phyloP scores from a whole-genome alignment of 1,140 invertebrate species.

The Dendroctonus valens region DNA sequence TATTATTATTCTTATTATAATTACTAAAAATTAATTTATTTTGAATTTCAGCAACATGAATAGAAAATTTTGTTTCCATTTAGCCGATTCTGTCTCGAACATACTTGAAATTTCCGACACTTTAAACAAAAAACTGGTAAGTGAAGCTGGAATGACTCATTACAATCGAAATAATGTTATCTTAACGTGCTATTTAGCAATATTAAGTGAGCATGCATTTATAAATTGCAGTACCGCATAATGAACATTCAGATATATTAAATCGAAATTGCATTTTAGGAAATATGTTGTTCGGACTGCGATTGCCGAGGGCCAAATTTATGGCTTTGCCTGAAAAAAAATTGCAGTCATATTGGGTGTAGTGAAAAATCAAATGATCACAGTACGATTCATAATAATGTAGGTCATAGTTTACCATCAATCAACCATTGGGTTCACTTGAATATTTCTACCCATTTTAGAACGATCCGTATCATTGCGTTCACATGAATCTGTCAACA shows the following conservation, averaged over 20 bases:
- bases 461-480: conserved; percentile 68
- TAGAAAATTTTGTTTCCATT: too few species aligned
- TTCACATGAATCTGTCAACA: conserved; percentile 81
- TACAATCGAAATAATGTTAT: too few species aligned
- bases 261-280: conserved; percentile 8
- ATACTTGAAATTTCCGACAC: conserved; percentile 14
- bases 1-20: too few species aligned
- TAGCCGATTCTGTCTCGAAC: conserved; percentile 17
- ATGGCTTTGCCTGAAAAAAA: conserved; percentile 78
- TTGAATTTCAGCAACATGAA: too few species aligned
- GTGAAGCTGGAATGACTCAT: neutral
- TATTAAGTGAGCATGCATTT: too few species aligned
- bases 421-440: neutral
- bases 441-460: conserved; percentile 43
- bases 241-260: neutral
- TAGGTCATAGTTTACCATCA: conserved; percentile 46
- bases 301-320: conserved; percentile 68
- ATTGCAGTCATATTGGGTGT: conserved; percentile 78
- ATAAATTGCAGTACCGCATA: too few species aligned
- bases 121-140: conserved; percentile 20
- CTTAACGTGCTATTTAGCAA: too few species aligned
- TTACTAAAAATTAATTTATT: too few species aligned
- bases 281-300: conserved; percentile 60
- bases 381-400: conserved; percentile 72
- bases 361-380: conserved; percentile 76